Evolutionary conservation across 2,797 vertebrate species (phyloP), one percentile per base, ranked within the genome.

Genomic region (Poecilia wingei): DNA sequence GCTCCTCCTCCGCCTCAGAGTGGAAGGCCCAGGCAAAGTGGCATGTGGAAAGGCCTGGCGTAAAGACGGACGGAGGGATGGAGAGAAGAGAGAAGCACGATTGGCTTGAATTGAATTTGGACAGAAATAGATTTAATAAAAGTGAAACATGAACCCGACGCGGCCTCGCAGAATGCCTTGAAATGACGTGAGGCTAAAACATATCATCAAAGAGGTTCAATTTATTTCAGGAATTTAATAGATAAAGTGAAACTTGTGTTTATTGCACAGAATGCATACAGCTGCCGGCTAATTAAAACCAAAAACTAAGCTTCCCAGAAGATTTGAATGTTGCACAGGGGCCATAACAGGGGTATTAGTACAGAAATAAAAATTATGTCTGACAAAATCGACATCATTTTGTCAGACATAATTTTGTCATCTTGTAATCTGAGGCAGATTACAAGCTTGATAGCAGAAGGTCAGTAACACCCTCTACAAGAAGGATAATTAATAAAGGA

Each of bases 1-100:
- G 82, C 93, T 99, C 98, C 83, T 99, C 98, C 80, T 99, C 98
- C 0, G 98, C 98, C 90, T 99, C 98, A 0, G 98, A 99, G 91
- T 99, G 98, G 92, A 99, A 99, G 75, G 98, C 98, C 98, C 98
- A 99, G 1, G 98, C 98, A 94, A 99, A 99, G 94, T 99, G 98
- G 90, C 98, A 99, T 0, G 98, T 99, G 36, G 98, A 99, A 9
- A 99, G 93, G 57, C 98, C 98, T 99, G 83, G 16, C 49, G 41
- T 1, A 33, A 31, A 66, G 4, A 77, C 0, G 78, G 61, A 85
- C 0, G 31, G 7, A 69, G 18, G 7, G 39, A 76, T 6, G 14
- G 41, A n/a, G 20, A n/a, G 41, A 41, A 4, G 25, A 74, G 49
- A 16, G 9, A 28, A 45, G 28, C 2, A 68, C 31, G 25, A 74